Conservation (phyloP, 2,113 vertebrate genomes). For the Notechis scutatus region DNA sequence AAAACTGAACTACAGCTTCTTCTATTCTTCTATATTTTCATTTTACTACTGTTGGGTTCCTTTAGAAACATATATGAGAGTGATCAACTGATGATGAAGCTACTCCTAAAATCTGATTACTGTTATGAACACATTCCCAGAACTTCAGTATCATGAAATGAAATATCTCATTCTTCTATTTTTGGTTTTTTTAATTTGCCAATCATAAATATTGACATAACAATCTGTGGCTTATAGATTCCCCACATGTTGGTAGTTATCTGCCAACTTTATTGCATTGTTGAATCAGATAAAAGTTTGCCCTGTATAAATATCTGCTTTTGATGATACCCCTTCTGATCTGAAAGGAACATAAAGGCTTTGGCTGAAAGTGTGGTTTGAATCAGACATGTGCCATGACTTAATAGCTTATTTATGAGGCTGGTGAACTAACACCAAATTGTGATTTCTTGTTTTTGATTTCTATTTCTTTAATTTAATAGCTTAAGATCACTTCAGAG, state of each 20-base stretch:
- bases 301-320: neutral
- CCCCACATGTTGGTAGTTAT: neutral
- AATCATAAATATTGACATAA: neutral
- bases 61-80: neutral
- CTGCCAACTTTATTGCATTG: neutral
- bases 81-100: neutral
- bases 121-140: neutral
- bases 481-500: neutral
- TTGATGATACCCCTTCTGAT: neutral
- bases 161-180: neutral
- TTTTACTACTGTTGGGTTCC: neutral
- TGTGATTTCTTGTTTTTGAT: neutral
- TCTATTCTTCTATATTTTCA: neutral
- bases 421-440: neutral
- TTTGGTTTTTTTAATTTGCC: neutral
- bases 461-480: neutral
- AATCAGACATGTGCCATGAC: neutral
- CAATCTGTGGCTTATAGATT: neutral
- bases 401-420: neutral
- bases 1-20: neutral
- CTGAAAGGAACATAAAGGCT: neutral
- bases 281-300: neutral
- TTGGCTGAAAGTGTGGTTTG: neutral
- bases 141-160: neutral
- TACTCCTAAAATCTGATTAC: neutral